Evolutionary conservation across 2,113 vertebrate species (phyloP).

Genomic region (Cyphomyrus discorhynchus): DNA sequence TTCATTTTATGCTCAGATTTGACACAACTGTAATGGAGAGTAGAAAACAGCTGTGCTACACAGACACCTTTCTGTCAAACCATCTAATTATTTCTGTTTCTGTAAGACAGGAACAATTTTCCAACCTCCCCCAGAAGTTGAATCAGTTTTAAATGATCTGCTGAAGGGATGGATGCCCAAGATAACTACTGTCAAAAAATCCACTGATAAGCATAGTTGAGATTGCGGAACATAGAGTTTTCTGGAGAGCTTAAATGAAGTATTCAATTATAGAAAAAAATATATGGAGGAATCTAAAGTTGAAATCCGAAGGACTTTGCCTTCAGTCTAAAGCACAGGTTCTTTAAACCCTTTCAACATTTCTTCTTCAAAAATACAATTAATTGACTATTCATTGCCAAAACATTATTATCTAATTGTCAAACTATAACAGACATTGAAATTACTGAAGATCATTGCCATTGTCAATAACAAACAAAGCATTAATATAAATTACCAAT

Average conservation of each 20-base stretch:
- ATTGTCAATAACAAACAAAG: neutral
- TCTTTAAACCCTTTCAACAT: neutral
- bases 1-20: neutral
- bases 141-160: neutral
- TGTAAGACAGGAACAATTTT: neutral
- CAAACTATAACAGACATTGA: neutral
- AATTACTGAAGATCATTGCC: neutral
- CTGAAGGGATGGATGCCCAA: neutral
- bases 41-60: neutral
- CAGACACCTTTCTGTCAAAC: neutral
- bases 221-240: neutral
- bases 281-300: neutral
- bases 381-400: neutral
- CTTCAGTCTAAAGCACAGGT: neutral
- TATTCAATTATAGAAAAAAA: neutral
- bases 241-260: neutral
- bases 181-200: neutral
- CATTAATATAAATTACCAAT: neutral
- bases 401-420: neutral
- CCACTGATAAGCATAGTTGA: neutral
- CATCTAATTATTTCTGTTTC: neutral
- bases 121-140: neutral
- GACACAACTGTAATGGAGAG: neutral
- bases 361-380: neutral
- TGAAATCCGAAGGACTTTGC: neutral